A percentile compares a stretch with the other conserved stretches of the same genome.
Conservation (phyloP, 2,888 invertebrate species). For the Aricia artaxerxes region DNA sequence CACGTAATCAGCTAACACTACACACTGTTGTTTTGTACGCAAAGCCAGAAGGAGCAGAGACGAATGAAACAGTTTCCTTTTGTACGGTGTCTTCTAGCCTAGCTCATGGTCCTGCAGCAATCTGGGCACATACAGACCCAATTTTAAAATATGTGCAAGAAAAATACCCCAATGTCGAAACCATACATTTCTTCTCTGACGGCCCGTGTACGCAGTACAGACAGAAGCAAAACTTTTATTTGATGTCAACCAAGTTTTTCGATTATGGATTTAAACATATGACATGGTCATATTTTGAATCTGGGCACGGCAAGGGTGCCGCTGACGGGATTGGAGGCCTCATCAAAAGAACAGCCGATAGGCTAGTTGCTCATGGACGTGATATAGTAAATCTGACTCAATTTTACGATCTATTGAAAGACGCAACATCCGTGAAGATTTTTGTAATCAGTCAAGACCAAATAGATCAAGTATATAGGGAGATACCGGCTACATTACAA, state of each 20-base stretch:
- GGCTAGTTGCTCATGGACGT: conserved; percentile 33
- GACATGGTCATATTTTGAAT: conserved; percentile 38
- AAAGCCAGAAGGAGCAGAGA: background rate
- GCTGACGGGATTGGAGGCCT: conserved; percentile 38
- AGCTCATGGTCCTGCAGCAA: conserved; percentile 35
- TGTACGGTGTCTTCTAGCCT: conserved; percentile 35
- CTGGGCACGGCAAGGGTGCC: conserved; percentile 36
- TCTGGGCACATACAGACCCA: conserved; percentile 39
- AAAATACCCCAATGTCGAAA: conserved; percentile 32
- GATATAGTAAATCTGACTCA: conserved; percentile 34
- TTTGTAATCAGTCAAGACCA: too few relatives aligned
- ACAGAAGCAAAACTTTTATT: conserved; percentile 37
- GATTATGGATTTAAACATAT: conserved; percentile 30
- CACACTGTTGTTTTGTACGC: conserved; percentile 24
- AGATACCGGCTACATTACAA: too few relatives aligned
- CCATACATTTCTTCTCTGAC: conserved; percentile 37
- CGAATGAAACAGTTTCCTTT: conserved; percentile 30
- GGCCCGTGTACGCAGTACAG: conserved; percentile 37
- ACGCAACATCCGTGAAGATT: background rate
- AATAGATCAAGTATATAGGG: too few relatives aligned
- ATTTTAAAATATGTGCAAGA: conserved; percentile 28
- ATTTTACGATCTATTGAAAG: conserved; percentile 33
- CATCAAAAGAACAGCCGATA: conserved; percentile 34
- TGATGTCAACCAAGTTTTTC: conserved; percentile 23
- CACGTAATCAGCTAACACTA: conserved; percentile 1